These are phyloP conservation scores for Macrostomum lignano DNA, from an alignment of 1,140 invertebrate species.

Conservation along the genomic window DNA sequence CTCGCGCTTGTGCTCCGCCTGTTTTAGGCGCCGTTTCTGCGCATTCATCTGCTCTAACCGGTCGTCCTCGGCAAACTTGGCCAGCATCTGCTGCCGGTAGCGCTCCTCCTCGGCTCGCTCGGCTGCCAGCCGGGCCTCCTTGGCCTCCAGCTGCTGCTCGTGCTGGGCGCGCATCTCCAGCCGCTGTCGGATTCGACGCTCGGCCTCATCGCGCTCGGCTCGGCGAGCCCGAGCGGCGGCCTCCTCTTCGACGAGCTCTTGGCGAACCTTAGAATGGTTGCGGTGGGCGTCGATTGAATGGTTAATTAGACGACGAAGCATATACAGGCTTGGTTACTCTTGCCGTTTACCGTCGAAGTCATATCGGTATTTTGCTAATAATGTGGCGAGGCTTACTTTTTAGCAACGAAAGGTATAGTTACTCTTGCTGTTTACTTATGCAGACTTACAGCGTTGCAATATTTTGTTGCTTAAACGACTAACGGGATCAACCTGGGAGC, in stretches of 20 bases:
- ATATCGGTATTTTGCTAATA: too few relatives aligned
- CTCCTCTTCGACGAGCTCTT: slow-evolving; percentile 25
- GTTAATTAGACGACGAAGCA: too few relatives aligned
- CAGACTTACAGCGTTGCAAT: too few relatives aligned
- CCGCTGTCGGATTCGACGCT: slow-evolving; percentile 14
- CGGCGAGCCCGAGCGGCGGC: slow-evolving; percentile 18
- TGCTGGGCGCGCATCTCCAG: slow-evolving; percentile 20
- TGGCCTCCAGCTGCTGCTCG: slow-evolving; percentile 23
- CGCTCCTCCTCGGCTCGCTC: slow-evolving; percentile 24
- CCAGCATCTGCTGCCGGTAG: slow-evolving; percentile 24
- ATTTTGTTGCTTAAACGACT: too few relatives aligned
- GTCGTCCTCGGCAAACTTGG: slow-evolving; percentile 29
- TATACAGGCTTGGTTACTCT: too few relatives aligned
- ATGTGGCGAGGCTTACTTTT: too few relatives aligned
- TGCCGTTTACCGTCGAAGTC: too few relatives aligned
- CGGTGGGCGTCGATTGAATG: too few relatives aligned
- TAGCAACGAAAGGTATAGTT: too few relatives aligned
- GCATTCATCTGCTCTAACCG: slow-evolving; percentile 28
- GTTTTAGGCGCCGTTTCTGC: slow-evolving; percentile 25
- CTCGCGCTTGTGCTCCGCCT: slow-evolving; percentile 22
- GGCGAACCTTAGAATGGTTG: too few relatives aligned
- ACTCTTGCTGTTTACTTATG: too few relatives aligned
- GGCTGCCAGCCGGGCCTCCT: slow-evolving; percentile 16
- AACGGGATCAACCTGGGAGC: too few relatives aligned
- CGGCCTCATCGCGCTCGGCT: slow-evolving; percentile 17